Conservation (phyloP, 2,113 vertebrate species). For the Lipotes vexillifer region DNA sequence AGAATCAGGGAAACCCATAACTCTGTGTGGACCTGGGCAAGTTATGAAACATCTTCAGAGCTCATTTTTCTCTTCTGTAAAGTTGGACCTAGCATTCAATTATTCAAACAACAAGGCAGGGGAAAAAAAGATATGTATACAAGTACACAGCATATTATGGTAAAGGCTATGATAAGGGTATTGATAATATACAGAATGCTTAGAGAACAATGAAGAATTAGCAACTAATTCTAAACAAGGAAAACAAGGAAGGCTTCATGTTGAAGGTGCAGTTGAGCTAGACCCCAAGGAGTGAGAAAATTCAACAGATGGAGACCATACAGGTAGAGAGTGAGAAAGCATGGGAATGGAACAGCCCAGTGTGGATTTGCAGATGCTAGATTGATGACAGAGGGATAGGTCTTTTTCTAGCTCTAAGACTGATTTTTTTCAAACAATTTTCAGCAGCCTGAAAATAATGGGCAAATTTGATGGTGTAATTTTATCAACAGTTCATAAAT, state of each 20-base stretch:
- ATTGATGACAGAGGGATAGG: not conserved
- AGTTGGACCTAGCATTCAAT: not conserved
- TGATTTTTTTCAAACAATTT: not conserved
- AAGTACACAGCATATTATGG: not conserved
- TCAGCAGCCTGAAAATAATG: not conserved
- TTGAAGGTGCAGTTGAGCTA: not conserved
- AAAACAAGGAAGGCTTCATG: not conserved
- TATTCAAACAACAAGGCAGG: not conserved
- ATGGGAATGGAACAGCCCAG: not conserved
- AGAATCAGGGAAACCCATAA: not conserved
- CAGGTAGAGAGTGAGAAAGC: not conserved
- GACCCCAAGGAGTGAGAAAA: not conserved
- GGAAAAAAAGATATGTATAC: not conserved
- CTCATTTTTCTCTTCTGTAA: not conserved
- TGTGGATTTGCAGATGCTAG: not conserved
- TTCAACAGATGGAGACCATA: not conserved
- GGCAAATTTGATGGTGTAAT: not conserved
- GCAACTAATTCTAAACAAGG: not conserved
- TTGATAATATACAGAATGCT: not conserved
- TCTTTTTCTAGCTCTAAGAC: not conserved
- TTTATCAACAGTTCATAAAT: constrained; percentile 22
- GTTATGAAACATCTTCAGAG: not conserved
- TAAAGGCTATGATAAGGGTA: not conserved
- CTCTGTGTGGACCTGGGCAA: not conserved
- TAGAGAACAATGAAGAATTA: not conserved